Evolutionary conservation across 2,888 invertebrate genomes (phyloP).

Genomic region (Oxystoma pomonae): DNA sequence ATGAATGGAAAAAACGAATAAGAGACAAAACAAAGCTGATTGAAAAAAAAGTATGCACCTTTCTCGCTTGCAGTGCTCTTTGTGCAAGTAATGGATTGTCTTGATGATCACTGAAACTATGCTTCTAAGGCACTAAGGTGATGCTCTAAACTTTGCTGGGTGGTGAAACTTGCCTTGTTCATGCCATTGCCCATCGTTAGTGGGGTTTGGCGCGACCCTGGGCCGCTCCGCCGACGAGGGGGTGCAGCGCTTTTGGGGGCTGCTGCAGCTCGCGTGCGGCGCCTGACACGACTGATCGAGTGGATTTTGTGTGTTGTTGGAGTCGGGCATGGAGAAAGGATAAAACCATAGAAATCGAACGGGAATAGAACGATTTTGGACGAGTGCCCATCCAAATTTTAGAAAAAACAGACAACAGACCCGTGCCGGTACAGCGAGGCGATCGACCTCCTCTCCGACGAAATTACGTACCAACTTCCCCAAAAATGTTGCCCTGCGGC

Average conservation of each 20-base stretch:
- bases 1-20: not conserved
- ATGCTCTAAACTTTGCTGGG: not conserved
- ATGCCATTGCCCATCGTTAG: conserved; percentile 78
- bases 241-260: not conserved
- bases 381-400: too few species aligned
- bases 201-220: not conserved
- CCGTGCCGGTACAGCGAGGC: too few species aligned
- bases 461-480: too few species aligned
- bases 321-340: not conserved
- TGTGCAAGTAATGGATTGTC: too few species aligned
- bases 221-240: not conserved
- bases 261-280: not conserved
- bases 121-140: not conserved
- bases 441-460: too few species aligned
- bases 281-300: not conserved
- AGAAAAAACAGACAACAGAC: too few species aligned
- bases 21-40: not conserved
- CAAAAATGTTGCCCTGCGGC: too few species aligned
- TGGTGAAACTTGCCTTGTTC: conserved; percentile 68
- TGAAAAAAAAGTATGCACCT: not conserved
- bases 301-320: not conserved
- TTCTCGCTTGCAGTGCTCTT: too few species aligned
- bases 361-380: too few species aligned
- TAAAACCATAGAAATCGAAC: too few species aligned
- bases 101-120: not conserved